phyloP scores from a whole-genome alignment of 2,113 vertebrate species.

The Xiphophorus maculatus region DNA sequence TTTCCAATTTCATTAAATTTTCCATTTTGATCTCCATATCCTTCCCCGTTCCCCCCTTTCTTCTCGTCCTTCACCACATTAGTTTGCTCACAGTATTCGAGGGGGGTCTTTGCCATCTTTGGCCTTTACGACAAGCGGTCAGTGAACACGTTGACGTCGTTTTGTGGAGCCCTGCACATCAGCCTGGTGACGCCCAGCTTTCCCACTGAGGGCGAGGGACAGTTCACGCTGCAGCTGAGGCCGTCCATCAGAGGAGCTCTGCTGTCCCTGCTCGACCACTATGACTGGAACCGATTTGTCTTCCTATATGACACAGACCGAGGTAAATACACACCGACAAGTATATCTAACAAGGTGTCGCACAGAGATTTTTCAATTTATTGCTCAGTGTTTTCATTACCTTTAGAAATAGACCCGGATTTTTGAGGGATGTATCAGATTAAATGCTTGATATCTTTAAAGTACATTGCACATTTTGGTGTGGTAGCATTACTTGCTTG shows the following conservation, averaged over 20 bases:
- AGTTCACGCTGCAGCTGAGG: constrained; percentile 96
- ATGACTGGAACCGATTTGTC: constrained; percentile 96
- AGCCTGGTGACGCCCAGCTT: constrained; percentile 97
- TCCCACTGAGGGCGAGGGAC: constrained; percentile 93
- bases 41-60: not conserved
- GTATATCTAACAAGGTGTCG: not conserved
- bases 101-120: constrained; percentile 98
- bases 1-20: constrained; percentile 1
- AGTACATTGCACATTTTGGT: not conserved
- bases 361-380: not conserved
- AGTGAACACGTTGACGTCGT: constrained; percentile 97
- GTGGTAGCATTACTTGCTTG: not conserved
- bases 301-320: constrained; percentile 97
- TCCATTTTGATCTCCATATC: constrained; percentile 3
- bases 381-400: not conserved
- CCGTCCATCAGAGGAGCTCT: constrained; percentile 93
- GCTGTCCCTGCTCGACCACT: constrained; percentile 92
- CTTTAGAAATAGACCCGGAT: not conserved
- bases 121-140: constrained; percentile 99
- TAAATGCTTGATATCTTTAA: not conserved
- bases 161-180: constrained; percentile 99
- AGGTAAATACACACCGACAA: constrained; percentile 79
- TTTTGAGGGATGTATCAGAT: not conserved
- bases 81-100: constrained; percentile 99
- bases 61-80: constrained; percentile 31